A percentile compares a stretch with the other conserved stretches of the same genome.
These are phyloP conservation scores for Linhomoeus sp. DNA, from an alignment of 2,888 invertebrate species.

Conservation along the genomic window DNA sequence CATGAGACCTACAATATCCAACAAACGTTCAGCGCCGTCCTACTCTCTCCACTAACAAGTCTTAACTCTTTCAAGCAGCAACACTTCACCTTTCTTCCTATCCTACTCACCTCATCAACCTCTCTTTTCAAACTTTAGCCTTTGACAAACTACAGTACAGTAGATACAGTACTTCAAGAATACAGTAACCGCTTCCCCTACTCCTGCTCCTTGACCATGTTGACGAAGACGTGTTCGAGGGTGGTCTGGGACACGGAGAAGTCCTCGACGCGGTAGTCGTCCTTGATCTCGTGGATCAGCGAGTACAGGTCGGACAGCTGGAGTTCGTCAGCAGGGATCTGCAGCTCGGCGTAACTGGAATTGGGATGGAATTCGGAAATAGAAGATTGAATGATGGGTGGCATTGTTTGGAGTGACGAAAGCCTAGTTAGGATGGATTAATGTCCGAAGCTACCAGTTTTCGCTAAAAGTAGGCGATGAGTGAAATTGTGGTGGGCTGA, in stretches of 20 bases:
- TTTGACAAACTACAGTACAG: too few relatives aligned
- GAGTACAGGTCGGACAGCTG: neutral
- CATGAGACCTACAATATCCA: too few relatives aligned
- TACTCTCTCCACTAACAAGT: neutral
- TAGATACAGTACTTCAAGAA: neutral
- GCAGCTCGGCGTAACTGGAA: neutral
- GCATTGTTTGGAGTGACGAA: too few relatives aligned
- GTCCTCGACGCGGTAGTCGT: neutral
- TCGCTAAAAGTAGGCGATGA: too few relatives aligned
- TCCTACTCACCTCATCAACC: too few relatives aligned
- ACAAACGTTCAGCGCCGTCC: neutral
- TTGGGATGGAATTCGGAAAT: neutral
- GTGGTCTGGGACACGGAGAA: constrained; percentile 3
- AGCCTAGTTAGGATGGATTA: too few relatives aligned
- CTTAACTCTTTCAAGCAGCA: too few relatives aligned
- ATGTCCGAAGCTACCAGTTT: too few relatives aligned
- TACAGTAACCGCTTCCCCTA: neutral
- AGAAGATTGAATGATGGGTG: too few relatives aligned
- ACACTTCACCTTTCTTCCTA: too few relatives aligned
- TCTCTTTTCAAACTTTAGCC: too few relatives aligned
- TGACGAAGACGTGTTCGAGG: constrained; percentile 4
- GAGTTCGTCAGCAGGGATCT: neutral
- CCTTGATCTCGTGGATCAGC: neutral
- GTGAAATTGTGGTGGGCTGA: too few relatives aligned
- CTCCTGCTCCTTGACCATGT: constrained; percentile 1